Base-by-base conservation (phyloP, 2,888 invertebrate genomes). In the Oxyteleia sp. region DNA sequence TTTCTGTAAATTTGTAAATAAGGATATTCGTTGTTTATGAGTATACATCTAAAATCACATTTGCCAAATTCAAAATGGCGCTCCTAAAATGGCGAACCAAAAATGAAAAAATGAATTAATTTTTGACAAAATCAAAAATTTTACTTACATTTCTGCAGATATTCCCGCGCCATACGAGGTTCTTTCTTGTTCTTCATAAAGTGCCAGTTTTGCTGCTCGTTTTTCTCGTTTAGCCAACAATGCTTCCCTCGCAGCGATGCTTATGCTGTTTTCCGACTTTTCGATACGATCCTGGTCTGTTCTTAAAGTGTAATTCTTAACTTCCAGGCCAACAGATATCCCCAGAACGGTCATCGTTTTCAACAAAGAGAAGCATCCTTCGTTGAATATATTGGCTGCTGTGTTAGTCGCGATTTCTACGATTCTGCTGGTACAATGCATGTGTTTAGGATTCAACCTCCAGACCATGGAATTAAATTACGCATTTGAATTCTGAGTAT, bases 391-490 rank as follows among this genome's bases (percentile, higher is more conserved):
- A 35, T 35, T 64, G 7, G 35, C 20, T 1, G 64, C 64, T 0
- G 49, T 49, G 32, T 66, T 47, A 2, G 47, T 49, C 2, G 29
- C 47, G n/a, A 64, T 64, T 64, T 64, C 64, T 0, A 64, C 49
- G 20, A 47, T 49, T 32, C 35, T 16, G 1, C 7, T 18, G 11
- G 13, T 29, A 18, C 64, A 64, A 47, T 64, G 64, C 5, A 61
- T 7, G 32, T 63, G 47, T 20, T 63, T 63, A 0, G 47, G 63
- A n/a, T 15, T 18, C 47, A 47, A 18, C 13, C 18, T 63, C 47
- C 63, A 63, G 1, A 63, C 47, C 1, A 32, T 47, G 0, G 47
- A 47, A 11, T 63, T 63, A 20, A 63, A 63, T n/a, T n/a, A n/a
- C n/a, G n/a, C n/a, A n/a, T n/a, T n/a, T n/a, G n/a, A n/a, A n/a